Conservation (phyloP, 2,113 vertebrate genomes). For the Onychorhynchus coronatus region DNA sequence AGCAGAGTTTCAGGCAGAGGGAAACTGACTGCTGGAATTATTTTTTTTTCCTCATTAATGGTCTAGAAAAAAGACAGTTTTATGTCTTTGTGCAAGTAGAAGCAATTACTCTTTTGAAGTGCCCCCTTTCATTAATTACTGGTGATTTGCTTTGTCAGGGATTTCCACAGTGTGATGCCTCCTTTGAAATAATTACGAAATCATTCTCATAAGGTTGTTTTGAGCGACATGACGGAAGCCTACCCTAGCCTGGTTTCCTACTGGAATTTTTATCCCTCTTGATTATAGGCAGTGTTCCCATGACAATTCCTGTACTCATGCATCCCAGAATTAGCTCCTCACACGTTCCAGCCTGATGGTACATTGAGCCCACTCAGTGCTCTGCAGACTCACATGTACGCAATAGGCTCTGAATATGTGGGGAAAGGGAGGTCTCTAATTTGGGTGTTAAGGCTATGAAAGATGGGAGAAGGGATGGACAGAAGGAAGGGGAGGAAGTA, state of each 20-base stretch:
- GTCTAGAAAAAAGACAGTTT: not conserved
- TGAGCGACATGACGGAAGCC: not conserved
- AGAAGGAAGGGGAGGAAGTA: not conserved
- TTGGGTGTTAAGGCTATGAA: not conserved
- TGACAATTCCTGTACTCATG: slow-evolving; percentile 56
- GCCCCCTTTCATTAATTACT: not conserved
- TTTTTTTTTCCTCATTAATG: not conserved
- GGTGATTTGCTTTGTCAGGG: not conserved
- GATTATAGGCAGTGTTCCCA: slow-evolving; percentile 53
- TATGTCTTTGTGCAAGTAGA: not conserved
- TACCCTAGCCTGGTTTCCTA: not conserved
- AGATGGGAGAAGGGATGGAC: not conserved
- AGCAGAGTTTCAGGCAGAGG: not conserved
- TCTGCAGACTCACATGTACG: not conserved
- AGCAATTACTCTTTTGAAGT: not conserved
- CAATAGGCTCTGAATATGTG: not conserved
- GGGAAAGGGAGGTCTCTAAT: slow-evolving; percentile 19
- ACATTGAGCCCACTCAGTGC: slow-evolving; percentile 54
- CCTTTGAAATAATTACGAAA: not conserved
- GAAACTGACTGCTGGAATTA: not conserved
- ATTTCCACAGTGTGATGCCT: not conserved
- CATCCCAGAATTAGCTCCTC: slow-evolving; percentile 65
- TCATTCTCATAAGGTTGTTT: not conserved
- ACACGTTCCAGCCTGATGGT: slow-evolving; percentile 55
- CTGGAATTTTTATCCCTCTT: slow-evolving; percentile 50